Base-by-base conservation (phyloP, 1,140 invertebrate species). In the Heliconius eleuchia region DNA sequence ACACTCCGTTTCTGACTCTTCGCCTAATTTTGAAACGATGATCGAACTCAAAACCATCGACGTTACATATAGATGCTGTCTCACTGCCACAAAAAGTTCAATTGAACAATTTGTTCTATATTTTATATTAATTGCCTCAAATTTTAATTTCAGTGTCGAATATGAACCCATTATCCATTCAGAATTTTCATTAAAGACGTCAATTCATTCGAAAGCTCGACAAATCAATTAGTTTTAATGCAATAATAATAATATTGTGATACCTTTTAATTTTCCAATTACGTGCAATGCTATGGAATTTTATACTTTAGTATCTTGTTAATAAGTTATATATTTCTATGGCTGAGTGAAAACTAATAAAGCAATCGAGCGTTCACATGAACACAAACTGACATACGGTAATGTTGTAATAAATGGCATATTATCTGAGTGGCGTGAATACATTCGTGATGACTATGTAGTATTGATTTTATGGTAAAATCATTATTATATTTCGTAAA, bases 291-390 rank as follows among this genome's bases (percentile, higher is more conserved):
- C 57, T 66, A 7, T 27, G 1, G 60, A 27, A 66, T 23, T 66
- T 66, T 30, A 30, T 30, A 30, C 52, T 37, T 74, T 57, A 74
- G 5, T 0, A 0, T 23, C 1, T n/a, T n/a, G 1, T 0, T 0
- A 13, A 30, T 60, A 74, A 74, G 30, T 37, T 3, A 19, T n/a
- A 74, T 74, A 57, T 42, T 76, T 4, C 19, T 37, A 30, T 70
- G 30, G 23, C 27, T 18, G 8, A 18, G 6, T 50, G 27, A 30
- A 76, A 57, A 37, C 55, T 74, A 74, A 74, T 74, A 60, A 55
- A 30, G 50, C 73, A 74, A 55, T 74, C 73, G 73, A 74, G 39
- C 71, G 42, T 74, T 74, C 73, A 74, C 34, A 57, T 34, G 73
- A 60, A 74, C 30, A 74, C 30, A 19, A 74, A 57, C 73, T 74